Evolutionary conservation across 2,888 invertebrate species (phyloP).

Genomic region (Lasioglossum morio): DNA sequence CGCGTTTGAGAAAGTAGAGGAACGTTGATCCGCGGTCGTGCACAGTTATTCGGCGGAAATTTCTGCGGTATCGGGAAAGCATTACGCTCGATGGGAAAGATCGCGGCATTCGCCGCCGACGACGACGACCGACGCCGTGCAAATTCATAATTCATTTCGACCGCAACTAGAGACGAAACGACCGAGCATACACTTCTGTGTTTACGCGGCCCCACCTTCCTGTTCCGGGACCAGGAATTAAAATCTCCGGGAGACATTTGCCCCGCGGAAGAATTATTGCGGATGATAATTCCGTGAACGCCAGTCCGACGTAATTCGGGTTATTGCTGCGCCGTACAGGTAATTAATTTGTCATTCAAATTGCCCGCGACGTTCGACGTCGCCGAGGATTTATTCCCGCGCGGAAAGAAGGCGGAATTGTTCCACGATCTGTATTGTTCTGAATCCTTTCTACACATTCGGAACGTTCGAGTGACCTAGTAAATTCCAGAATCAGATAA

Average conservation of each 20-base stretch:
- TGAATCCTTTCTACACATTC: neutral
- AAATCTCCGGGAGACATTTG: constrained; percentile 11
- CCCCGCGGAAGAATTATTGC: constrained; percentile 6
- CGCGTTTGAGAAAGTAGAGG: constrained; percentile 28
- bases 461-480: neutral
- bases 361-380: neutral
- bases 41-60: constrained; percentile 18
- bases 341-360: neutral
- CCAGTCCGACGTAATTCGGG: constrained; percentile 6
- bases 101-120: constrained; percentile 29
- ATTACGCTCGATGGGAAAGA: constrained; percentile 52
- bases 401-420: neutral
- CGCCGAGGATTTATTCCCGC: neutral
- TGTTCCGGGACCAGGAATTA: constrained; percentile 13
- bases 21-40: constrained; percentile 23
- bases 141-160: constrained; percentile 55
- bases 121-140: neutral
- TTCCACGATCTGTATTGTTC: neutral
- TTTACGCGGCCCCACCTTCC: constrained; percentile 18
- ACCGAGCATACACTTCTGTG: constrained; percentile 10
- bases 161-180: constrained; percentile 23
- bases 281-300: neutral
- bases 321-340: neutral
- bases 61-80: constrained; percentile 53
- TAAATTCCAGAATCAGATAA: neutral